Evolutionary conservation across 2,888 invertebrate species (phyloP).

Genomic region (Ophonus ardosiacus): DNA sequence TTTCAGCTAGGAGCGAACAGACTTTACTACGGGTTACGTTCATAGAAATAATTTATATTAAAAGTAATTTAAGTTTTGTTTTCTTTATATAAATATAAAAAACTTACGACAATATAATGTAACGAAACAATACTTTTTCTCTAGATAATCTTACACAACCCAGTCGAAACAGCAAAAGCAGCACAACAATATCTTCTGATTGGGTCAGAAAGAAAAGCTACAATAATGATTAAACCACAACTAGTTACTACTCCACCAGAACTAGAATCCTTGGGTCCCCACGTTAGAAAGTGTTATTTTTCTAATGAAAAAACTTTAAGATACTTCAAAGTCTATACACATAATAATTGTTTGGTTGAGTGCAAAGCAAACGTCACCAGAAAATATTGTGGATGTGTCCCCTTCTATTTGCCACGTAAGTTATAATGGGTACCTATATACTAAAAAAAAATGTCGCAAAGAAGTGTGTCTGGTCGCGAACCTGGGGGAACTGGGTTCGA

Average conservation of each 20-base stretch:
- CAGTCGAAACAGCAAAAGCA: conserved; percentile 69
- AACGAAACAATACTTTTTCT: neutral
- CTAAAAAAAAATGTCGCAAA: conserved; percentile 61
- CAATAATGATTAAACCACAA: conserved; percentile 67
- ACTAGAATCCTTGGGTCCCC: conserved; percentile 66
- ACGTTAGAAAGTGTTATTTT: conserved; percentile 69
- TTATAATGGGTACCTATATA: conserved; percentile 61
- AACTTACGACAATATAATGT: too few relatives aligned
- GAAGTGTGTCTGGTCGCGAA: too few relatives aligned
- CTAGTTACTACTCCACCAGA: conserved; percentile 68
- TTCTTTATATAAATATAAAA: too few relatives aligned
- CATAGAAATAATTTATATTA: too few relatives aligned
- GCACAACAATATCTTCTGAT: conserved; percentile 67
- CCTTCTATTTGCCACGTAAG: conserved; percentile 70
- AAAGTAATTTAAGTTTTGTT: too few relatives aligned
- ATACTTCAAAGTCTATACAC: conserved; percentile 69
- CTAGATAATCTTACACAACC: conserved; percentile 71
- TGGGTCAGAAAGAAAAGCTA: conserved; percentile 67
- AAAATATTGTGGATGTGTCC: conserved; percentile 67
- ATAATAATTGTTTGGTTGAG: conserved; percentile 69
- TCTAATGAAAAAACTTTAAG: conserved; percentile 67
- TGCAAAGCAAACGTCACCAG: conserved; percentile 68
- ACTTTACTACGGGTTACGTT: too few relatives aligned
- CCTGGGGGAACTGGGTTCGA: too few relatives aligned
- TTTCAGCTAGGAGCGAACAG: too few relatives aligned